Evolutionary conservation across 2,113 vertebrate species (phyloP), one percentile per base, ranked within the genome.

Genomic region (Pseudopipra pipra): DNA sequence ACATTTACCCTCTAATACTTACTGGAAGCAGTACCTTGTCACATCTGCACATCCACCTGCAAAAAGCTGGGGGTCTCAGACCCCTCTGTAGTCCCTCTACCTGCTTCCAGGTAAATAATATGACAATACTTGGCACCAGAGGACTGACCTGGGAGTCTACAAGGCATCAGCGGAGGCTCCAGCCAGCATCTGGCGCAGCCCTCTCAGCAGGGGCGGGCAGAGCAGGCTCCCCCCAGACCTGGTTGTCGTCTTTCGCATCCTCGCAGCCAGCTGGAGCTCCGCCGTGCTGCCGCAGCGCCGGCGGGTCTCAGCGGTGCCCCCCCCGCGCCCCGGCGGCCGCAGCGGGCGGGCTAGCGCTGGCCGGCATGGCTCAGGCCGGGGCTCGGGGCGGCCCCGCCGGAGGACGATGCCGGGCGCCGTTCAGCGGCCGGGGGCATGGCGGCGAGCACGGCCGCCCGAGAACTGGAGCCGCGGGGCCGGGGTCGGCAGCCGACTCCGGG

Each of bases 81-180:
- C 55, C 89, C 82, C 85, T 63, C 56, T 10, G 91, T 0, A 39
- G 78, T 30, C 46, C 74, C 85, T 78, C 52, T 47, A 33, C 90
- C 86, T 58, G 86, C 55, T 56, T n/a, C 91, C 80, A 49, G 89
- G 80, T 18, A 74, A 83, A 86, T 16, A 66, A 70, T 23, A 59
- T 18, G 44, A 35, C 78, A 46, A 8, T 55, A 67, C 21, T 56
- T 20, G 81, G 39, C 70, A 27, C 61, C 87, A 37, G 52, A 51
- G 66, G 81, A 85, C 92, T 79, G 93, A 87, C 87, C 89, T 51
- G 92, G 56, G 81, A 63, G 70, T 12, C 93, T 90, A 73, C 81
- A 66, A n/a, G 91, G 55, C 87, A 49, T 90, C 93, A 24, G 80
- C 1, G 39, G 80, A 54, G 75, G 63, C 89, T 91, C 51, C 93